A percentile compares a stretch with the other conserved stretches of the same genome.
Evolutionary conservation across 2,797 vertebrate genomes (phyloP).

Genomic region (Coregonus suidteri): DNA sequence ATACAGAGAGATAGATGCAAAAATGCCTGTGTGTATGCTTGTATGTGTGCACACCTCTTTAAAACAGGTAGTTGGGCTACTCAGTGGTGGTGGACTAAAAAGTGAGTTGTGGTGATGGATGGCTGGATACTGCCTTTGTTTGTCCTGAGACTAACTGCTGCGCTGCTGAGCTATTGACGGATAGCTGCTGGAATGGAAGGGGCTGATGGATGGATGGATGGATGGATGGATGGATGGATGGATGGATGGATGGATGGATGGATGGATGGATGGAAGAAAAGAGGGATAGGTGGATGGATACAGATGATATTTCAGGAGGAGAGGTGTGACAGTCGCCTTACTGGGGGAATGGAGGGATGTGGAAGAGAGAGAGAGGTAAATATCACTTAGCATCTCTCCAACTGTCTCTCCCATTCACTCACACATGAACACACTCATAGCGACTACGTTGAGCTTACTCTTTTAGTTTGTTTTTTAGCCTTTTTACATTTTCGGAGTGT

Average conservation of each 20-base stretch:
- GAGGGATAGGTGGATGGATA: background rate
- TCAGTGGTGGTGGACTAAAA: constrained; percentile 46
- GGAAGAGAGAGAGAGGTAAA: constrained; percentile 44
- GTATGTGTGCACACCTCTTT: background rate
- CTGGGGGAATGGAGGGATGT: constrained; percentile 9
- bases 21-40: background rate
- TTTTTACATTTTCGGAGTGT: constrained; percentile 17
- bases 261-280: constrained; percentile 17
- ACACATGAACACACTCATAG: constrained; percentile 20
- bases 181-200: constrained; percentile 61
- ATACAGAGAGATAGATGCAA: background rate
- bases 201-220: constrained; percentile 64
- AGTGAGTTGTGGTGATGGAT: constrained; percentile 41
- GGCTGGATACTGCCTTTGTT: constrained; percentile 49
- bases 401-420: constrained; percentile 39
- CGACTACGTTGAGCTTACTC: background rate
- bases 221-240: too few species aligned
- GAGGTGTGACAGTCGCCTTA: constrained; percentile 51
- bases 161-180: constrained; percentile 66
- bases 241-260: constrained; percentile 51
- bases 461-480: background rate
- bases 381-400: constrained; percentile 39
- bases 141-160: constrained; percentile 40
- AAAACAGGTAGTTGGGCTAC: background rate
- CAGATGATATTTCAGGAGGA: constrained; percentile 44